Base-by-base conservation (phyloP, 2,888 invertebrate species). In the Chrysolina oricalcia region DNA sequence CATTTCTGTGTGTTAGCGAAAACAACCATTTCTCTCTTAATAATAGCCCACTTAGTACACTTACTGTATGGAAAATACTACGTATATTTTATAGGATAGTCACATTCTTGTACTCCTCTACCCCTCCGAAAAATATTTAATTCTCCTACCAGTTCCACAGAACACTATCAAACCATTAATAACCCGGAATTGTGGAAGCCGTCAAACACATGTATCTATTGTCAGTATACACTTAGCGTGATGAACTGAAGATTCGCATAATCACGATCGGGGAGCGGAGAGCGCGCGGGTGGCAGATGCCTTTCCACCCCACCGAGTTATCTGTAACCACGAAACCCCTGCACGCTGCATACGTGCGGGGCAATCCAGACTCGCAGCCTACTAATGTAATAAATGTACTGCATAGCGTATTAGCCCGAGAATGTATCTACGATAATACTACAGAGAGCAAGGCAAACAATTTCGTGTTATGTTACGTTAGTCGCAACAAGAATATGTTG, bases 311-410 rank as follows among this genome's bases (percentile, higher is more conserved):
- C 74, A 74, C 70, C 74, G 80, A 79, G 83, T 82, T 83, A 83
- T 83, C 84, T 82, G 81, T 78, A 83, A 80, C 83, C 81, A 72
- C 80, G 81, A 78, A 79, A 73, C 76, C 80, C 81, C 59, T 59
- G 59, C 68, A 17, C 40, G 78, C 76, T 67, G 74, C 81, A 81
- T 81, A 77, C 76, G 81, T 83, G 82, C 81, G 80, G 83, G 81
- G 83, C 84, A 83, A 83, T 83, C 81, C 83, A 79, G 80, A 81
- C 64, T 50, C 75, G 80, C 81, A 81, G 81, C 82, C 82, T 84
- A 82, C 83, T 87, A 86, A 87, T 85, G 85, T 85, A 86, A 87
- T 87, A 86, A 86, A 87, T 86, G 85, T 85, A 85, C 86, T 86
- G 85, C 86, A 85, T 85, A 81, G 83, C 85, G 86, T 86, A 86